A percentile compares a stretch with the other conserved stretches of the same genome.
Conservation (phyloP, 2,797 vertebrate genomes). For the Hypotaenidia philippensis region DNA sequence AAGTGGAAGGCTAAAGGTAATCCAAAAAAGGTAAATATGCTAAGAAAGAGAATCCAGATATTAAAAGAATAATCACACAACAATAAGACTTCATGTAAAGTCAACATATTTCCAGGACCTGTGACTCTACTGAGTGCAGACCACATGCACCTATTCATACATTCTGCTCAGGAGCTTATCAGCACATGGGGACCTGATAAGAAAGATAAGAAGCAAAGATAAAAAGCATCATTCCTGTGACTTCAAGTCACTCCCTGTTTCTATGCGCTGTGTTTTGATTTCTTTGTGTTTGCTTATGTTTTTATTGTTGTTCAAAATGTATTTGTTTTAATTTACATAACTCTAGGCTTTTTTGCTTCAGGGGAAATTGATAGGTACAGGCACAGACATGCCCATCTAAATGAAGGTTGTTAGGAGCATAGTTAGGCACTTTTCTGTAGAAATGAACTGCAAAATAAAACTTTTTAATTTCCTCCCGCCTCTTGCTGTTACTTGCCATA, state of each 20-base stretch:
- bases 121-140: accelerated
- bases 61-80: not conserved
- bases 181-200: accelerated
- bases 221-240: not conserved
- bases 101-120: not conserved
- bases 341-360: not conserved
- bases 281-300: not conserved
- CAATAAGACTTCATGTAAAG: not conserved
- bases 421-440: not conserved
- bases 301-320: not conserved
- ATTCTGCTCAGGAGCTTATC: not conserved
- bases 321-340: not conserved
- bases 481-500: not conserved
- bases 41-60: not conserved
- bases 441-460: not conserved
- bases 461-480: not conserved
- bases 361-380: not conserved
- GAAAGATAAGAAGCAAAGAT: not conserved
- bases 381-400: accelerated
- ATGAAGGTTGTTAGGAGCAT: not conserved
- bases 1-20: not conserved
- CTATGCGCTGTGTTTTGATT: accelerated
- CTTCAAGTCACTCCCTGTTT: not conserved
- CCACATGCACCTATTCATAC: too few species aligned
- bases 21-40: not conserved